Base-by-base conservation (phyloP, 1,140 invertebrate genomes). In the Euwallacea similis region DNA sequence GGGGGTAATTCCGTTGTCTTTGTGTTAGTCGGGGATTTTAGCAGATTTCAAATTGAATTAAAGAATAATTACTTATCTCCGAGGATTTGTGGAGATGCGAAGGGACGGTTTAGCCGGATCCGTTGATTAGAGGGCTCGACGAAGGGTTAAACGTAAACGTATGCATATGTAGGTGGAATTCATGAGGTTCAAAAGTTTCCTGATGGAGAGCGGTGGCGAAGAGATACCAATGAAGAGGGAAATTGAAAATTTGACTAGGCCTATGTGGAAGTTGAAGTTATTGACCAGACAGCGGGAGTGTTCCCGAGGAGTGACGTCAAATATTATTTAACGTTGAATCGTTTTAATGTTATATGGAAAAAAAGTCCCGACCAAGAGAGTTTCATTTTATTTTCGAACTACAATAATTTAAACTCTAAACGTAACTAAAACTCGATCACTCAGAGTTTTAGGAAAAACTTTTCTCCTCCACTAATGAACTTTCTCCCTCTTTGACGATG, bases 31-130 rank as follows among this genome's bases (percentile, higher is more conserved):
- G n/a, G 60, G 56, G 33, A 59, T 59, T 59, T 21, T 33, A 43
- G 60, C 21, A 33, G 9, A 15, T 60, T 60, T 15, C 41, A 60
- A 60, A 60, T 60, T 60, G 41, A 60, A 62, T 62, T 62, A 44
- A 33, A 62, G 42, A 46, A 46, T 44, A 62, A 62, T 62, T 62
- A 62, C 33, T 59, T 59, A 62, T 46, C 41, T 33, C 7, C 10
- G 16, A 42, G 58, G 58, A 60, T 60, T 60, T 60, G 21, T 56
- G n/a, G 16, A 16, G 15, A 56, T 56, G 8, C 8, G 54, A 50
- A 50, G 46, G 46, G 46, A 11, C 16, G 16, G n/a, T 15, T 13
- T 56, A 15, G 16, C 16, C 11, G 9, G 54, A 56, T 56, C 8
- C 54, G 54, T 56, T 56, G 54, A 56, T 56, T 56, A 16, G 54